Conservation (phyloP, 2,113 vertebrate species). For the Psettodes erumei region DNA sequence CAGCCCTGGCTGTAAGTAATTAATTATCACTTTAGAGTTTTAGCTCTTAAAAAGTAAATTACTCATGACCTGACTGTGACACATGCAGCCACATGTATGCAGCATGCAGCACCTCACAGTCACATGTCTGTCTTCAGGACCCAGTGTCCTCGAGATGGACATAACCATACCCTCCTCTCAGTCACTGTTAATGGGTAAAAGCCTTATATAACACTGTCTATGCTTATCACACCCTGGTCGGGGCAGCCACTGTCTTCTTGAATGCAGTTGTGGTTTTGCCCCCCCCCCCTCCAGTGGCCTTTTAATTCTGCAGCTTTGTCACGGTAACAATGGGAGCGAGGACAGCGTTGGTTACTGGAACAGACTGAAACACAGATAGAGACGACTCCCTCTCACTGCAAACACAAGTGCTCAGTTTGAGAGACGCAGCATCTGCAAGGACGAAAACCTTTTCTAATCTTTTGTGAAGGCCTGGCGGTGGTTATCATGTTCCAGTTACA, state of each 20-base stretch:
- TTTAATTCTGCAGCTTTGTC: constrained; percentile 66
- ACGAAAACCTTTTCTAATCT: constrained; percentile 18
- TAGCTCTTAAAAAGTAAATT: too few species aligned
- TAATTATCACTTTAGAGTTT: too few species aligned
- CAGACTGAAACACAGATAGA: constrained; percentile 9
- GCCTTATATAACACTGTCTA: constrained; percentile 15
- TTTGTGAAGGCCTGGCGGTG: constrained; percentile 7
- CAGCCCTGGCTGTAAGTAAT: too few species aligned
- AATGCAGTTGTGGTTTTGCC: constrained; percentile 36
- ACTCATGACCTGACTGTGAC: too few species aligned
- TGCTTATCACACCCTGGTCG: constrained; percentile 38
- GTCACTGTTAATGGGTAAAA: not conserved
- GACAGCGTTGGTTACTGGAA: constrained; percentile 27
- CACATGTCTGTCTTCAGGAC: too few species aligned
- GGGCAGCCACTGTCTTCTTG: constrained; percentile 26
- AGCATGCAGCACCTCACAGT: too few species aligned
- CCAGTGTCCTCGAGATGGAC: not conserved
- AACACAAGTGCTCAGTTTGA: not conserved
- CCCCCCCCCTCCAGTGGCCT: constrained; percentile 13
- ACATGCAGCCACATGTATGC: not conserved
- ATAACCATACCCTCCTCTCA: too few species aligned
- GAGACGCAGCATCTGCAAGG: not conserved
- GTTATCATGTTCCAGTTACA: not conserved
- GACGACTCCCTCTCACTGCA: not conserved
- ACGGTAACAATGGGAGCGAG: constrained; percentile 42